Evolutionary conservation across 2,888 invertebrate genomes (phyloP), one percentile per base, ranked within the genome.

Genomic region (Diplazon laetatorius): DNA sequence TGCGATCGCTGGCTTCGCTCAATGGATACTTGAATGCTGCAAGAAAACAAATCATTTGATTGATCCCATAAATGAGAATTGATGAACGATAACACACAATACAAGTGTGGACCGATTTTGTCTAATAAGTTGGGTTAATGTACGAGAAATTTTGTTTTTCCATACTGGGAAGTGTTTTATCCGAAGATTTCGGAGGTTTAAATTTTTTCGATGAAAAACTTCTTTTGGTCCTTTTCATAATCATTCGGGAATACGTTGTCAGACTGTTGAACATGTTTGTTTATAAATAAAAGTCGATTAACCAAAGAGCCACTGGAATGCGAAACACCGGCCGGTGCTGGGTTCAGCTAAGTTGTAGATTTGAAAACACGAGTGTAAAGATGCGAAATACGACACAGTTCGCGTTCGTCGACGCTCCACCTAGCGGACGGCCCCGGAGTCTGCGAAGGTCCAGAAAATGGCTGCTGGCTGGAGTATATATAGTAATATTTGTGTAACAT

Each of bases 21-120:
- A 92, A 84, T 0, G 93, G 92, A 86, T 95, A 95, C 84, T 95
- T 92, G 85, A 94, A 94, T 84, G 94, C 95, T 94, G 82, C 37
- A 88, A 87, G 72, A 63, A 5, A 37, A 59, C 5, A 18, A n/a
- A n/a, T n/a, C n/a, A n/a, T n/a, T n/a, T n/a, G n/a, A n/a, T n/a
- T n/a, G n/a, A n/a, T n/a, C n/a, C n/a, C n/a, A n/a, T n/a, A n/a
- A n/a, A n/a, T n/a, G n/a, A n/a, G n/a, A n/a, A n/a, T n/a, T n/a
- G n/a, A n/a, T n/a, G n/a, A n/a, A n/a, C 20, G 39, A 2, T 18
- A 2, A 30, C 30, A 5, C 30, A 30, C 30, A 30, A 30, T 30
- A 1, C 2, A 30, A 12, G 3, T 22, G 30, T 62, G 14, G 18
- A 25, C 14, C 8, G 1, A 52, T 52, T 30, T 30, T 9, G 55